These are phyloP conservation scores for Chelonus formosanus DNA, from an alignment of 2,888 invertebrate species.

Conservation along the genomic window DNA sequence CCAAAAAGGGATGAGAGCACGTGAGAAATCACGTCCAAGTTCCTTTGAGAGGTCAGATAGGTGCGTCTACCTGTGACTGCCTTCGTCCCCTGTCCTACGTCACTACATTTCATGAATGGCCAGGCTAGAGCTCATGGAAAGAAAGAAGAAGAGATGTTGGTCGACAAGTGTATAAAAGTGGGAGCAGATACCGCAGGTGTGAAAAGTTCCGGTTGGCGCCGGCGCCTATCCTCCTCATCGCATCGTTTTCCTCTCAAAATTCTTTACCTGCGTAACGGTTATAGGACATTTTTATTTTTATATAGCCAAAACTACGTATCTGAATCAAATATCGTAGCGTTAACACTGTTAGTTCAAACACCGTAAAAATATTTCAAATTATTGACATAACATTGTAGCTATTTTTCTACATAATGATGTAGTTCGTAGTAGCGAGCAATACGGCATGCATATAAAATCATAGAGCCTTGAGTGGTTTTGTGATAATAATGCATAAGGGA, in stretches of 20 bases:
- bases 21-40: conserved; percentile 13
- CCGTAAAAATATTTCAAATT: too few species aligned
- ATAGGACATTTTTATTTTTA: too few species aligned
- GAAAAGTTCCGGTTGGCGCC: conserved; percentile 39
- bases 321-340: too few species aligned
- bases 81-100: neutral
- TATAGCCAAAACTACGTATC: too few species aligned
- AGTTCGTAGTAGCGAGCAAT: conserved; percentile 19
- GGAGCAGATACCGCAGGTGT: conserved; percentile 32
- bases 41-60: neutral
- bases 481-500: conserved; percentile 65
- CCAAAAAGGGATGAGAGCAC: conserved; percentile 19
- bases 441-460: conserved; percentile 58
- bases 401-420: neutral
- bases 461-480: conserved; percentile 48
- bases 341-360: too few species aligned
- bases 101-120: neutral
- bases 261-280: conserved; percentile 22
- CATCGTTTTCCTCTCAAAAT: conserved; percentile 26
- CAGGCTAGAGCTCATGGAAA: neutral
- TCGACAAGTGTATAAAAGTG: conserved; percentile 20
- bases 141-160: conserved; percentile 30
- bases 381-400: too few species aligned
- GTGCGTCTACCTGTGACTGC: neutral
- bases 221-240: conserved; percentile 20